Conservation (phyloP, 2,888 invertebrate species). For the Drosophila seclusa region DNA sequence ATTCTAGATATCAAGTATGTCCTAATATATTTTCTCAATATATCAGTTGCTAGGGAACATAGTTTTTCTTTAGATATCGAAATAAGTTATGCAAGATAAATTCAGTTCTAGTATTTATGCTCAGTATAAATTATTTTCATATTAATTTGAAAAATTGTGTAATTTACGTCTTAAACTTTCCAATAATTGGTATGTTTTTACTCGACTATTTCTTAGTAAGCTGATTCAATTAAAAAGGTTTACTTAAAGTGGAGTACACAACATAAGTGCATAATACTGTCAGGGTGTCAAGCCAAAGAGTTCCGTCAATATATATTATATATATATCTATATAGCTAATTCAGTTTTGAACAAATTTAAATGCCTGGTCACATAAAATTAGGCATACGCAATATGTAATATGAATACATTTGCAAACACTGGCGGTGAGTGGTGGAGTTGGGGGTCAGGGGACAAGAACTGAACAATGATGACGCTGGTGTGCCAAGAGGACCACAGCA, state of each 20-base stretch:
- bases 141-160: not conserved
- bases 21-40: not conserved
- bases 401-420: conserved; percentile 19
- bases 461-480: conserved; percentile 39
- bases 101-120: not conserved
- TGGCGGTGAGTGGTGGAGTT: not conserved
- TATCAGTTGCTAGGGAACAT: too few species aligned
- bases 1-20: not conserved
- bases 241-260: not conserved
- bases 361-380: conserved; percentile 33
- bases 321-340: not conserved
- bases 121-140: not conserved
- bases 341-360: not conserved
- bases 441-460: conserved; percentile 4
- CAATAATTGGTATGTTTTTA: not conserved
- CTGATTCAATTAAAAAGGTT: not conserved
- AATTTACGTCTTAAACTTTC: not conserved
- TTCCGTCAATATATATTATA: too few species aligned
- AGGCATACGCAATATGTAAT: conserved; percentile 50
- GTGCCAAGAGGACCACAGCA: conserved; percentile 40
- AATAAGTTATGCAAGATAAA: not conserved
- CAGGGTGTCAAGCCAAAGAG: not conserved
- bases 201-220: not conserved
- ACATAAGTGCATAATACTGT: not conserved
- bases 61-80: not conserved